These are phyloP conservation scores for Pammene fasciana DNA, from an alignment of 2,888 invertebrate species.

Conservation along the genomic window DNA sequence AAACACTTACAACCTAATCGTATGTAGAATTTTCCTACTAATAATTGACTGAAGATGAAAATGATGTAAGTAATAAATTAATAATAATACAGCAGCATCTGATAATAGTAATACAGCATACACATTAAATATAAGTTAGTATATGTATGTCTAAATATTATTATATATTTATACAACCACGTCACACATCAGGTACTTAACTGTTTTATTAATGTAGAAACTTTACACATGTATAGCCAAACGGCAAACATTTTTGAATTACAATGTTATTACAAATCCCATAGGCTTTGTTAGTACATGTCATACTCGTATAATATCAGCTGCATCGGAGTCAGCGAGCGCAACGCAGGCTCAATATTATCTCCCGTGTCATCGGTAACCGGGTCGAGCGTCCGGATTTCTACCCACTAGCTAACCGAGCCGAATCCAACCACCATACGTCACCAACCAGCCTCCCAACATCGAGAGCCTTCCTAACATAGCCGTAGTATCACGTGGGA, in stretches of 20 bases:
- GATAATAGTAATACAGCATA: no score
- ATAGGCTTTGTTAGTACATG: constrained; percentile 31
- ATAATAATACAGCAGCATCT: no score
- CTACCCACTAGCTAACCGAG: constrained; percentile 60
- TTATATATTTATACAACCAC: no score
- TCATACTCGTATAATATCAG: constrained; percentile 36
- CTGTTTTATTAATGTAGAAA: no score
- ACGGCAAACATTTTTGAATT: constrained; percentile 8
- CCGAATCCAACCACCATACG: constrained; percentile 60
- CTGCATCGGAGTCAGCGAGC: constrained; percentile 49
- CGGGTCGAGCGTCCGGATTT: constrained; percentile 74
- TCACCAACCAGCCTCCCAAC: constrained; percentile 53
- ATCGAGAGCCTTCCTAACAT: constrained; percentile 58
- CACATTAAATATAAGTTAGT: no score
- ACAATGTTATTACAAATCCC: constrained; percentile 6
- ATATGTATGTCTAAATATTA: no score
- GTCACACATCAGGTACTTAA: no score
- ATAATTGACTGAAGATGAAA: no score
- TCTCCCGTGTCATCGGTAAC: constrained; percentile 71
- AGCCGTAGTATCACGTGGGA: constrained; percentile 56
- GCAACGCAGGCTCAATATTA: constrained; percentile 65
- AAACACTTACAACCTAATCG: no score
- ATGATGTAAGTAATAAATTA: no score
- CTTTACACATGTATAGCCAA: no score
- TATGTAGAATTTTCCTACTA: no score